Percentiles rank a stretch among this genome's conserved stretches.
phyloP scores from a whole-genome alignment of 1,140 invertebrate genomes.

The Cotesia typhae region DNA sequence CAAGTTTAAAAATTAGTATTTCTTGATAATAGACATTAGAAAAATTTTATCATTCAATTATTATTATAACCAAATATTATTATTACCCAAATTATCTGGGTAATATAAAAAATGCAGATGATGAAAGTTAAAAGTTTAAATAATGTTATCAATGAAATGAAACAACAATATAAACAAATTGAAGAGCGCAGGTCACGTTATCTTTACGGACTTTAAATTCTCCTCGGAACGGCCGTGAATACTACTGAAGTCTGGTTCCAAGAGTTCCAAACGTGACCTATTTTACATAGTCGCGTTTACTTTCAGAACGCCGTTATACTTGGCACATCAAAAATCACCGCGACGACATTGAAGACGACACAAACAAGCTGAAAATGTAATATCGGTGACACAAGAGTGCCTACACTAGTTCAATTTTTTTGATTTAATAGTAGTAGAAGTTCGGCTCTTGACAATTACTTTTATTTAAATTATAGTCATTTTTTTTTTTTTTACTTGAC shows the following conservation, averaged over 20 bases:
- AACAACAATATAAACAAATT: not conserved
- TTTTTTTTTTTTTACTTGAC: not conserved
- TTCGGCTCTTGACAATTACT: not conserved
- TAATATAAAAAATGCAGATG: not conserved
- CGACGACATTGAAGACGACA: not conserved
- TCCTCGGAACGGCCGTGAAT: slow-evolving; percentile 25
- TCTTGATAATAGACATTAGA: no score
- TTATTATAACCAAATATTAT: no score
- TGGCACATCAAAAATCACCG: not conserved
- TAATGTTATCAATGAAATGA: not conserved
- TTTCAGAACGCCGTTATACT: not conserved
- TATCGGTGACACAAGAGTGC: slow-evolving; percentile 23
- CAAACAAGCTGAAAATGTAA: slow-evolving; percentile 3
- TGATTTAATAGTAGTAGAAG: not conserved
- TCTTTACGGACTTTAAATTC: no score
- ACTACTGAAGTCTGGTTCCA: slow-evolving; percentile 14
- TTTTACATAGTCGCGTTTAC: no score
- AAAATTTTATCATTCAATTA: no score
- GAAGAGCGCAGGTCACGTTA: no score
- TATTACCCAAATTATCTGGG: not conserved
- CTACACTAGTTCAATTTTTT: slow-evolving; percentile 4
- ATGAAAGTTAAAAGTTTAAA: no score
- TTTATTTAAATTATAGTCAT: not conserved
- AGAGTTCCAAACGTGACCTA: slow-evolving; percentile 2
- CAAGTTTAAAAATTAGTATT: no score